Base-by-base conservation (phyloP, 2,797 vertebrate species). In the Vireo griseus region DNA sequence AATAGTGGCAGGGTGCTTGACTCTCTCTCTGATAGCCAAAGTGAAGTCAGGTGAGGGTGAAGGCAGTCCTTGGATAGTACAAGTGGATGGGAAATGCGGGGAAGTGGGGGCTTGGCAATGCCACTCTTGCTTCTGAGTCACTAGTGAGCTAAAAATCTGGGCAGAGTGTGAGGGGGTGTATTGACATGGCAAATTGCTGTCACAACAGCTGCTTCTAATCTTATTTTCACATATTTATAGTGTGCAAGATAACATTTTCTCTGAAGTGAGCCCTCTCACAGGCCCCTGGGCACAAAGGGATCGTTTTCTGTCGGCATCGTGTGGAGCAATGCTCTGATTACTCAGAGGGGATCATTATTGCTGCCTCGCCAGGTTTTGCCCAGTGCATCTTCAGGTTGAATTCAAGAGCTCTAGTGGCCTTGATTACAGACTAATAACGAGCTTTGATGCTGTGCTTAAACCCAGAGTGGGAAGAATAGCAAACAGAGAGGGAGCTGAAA, bases 221-320 rank as follows among this genome's bases (percentile, higher is more conserved):
- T 94, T 88, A 86, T 93, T 95, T 96, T 89, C 77, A 33, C 31
- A n/a, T 97, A 95, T 96, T 97, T 96, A 95, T 94, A 95, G 96
- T 47, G 74, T 40, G 37, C 24, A 65, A 90, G 96, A 93, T 94
- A 96, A 94, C 83, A 16, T 93, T 96, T 96, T 81, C 73, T 62
- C 63, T 94, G 33, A 10, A 94, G 89, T 35, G 92, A 94, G 74
- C 82, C 57, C 80, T 92, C 84, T 95, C 22, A 15, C 67, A 68
- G 89, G 85, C 75, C 84, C 77, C 81, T 90, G 87, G 86, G 86
- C 84, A 86, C 61, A 19, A 42, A 72, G 69, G 76, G 48, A 11
- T 85, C 6, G 0, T 94, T 85, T 91, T 65, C 40, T 66, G 52
- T 88, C 54, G 20, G 72, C 35, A 1, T 33, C 10, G 12, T 31